These are phyloP conservation scores for Rhodophaea formosa DNA, from an alignment of 2,888 invertebrate genomes.

Conservation along the genomic window DNA sequence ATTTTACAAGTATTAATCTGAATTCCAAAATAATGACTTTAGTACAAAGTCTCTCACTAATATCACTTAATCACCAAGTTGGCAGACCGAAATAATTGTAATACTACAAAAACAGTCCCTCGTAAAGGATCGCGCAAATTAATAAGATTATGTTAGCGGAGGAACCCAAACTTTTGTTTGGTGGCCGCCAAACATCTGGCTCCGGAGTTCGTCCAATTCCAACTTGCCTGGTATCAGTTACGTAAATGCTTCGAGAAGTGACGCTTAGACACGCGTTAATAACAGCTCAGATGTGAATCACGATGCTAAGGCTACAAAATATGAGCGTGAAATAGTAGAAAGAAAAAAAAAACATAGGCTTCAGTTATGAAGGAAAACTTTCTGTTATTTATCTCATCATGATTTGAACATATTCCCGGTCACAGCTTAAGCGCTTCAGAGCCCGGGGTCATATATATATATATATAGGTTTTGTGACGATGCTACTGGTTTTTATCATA, in stretches of 20 bases:
- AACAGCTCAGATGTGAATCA: neutral
- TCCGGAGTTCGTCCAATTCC: constrained; percentile 17
- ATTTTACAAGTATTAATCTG: too few relatives aligned
- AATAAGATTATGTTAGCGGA: constrained; percentile 12
- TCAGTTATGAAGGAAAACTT: too few relatives aligned
- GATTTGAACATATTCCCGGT: too few relatives aligned
- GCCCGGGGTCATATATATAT: too few relatives aligned
- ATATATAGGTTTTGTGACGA: too few relatives aligned
- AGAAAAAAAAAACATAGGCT: too few relatives aligned
- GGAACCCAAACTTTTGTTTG: constrained; percentile 17
- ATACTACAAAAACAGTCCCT: neutral
- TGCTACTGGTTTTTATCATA: too few relatives aligned
- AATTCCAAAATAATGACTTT: too few relatives aligned
- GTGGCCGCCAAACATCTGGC: constrained; percentile 16
- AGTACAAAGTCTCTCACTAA: neutral
- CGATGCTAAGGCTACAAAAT: too few relatives aligned
- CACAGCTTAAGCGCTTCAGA: too few relatives aligned
- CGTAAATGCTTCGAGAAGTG: constrained; percentile 20
- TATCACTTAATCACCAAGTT: neutral
- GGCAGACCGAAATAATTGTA: neutral
- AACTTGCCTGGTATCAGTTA: constrained; percentile 22
- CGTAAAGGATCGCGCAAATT: constrained; percentile 8
- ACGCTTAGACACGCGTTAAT: neutral
- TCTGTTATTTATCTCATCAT: too few relatives aligned
- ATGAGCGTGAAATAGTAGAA: too few relatives aligned